phyloP scores from a whole-genome alignment of 2,113 vertebrate genomes.

The Erythrocercus mccallii region DNA sequence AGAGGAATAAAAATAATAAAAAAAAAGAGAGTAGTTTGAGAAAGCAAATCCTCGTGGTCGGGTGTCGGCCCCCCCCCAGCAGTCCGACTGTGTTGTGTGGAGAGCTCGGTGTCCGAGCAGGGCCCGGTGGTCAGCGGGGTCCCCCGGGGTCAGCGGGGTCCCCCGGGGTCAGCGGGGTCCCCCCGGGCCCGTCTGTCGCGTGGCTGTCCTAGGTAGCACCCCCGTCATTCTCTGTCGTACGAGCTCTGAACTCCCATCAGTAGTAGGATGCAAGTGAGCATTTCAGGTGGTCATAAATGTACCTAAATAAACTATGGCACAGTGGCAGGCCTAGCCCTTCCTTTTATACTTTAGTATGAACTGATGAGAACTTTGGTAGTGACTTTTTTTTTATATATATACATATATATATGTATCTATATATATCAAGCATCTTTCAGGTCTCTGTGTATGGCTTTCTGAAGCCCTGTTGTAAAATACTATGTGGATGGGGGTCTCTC shows the following conservation, averaged over 20 bases:
- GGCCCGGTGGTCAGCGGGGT: not conserved
- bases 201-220: slow-evolving; percentile 65
- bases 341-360: slow-evolving; percentile 88
- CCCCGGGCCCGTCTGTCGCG: not conserved
- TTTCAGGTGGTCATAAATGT: slow-evolving; percentile 80
- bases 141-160: not conserved
- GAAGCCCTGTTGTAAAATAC: slow-evolving; percentile 97
- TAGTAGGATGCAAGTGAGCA: slow-evolving; percentile 76
- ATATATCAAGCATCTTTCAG: slow-evolving; percentile 96
- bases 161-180: no score
- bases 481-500: slow-evolving; percentile 97
- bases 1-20: not conserved
- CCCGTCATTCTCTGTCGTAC: slow-evolving; percentile 62
- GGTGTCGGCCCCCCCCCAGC: slow-evolving; percentile 48
- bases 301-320: slow-evolving; percentile 79
- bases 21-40: not conserved
- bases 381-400: slow-evolving; percentile 84
- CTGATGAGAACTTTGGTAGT: slow-evolving; percentile 87
- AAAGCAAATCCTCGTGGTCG: slow-evolving; percentile 36
- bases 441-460: slow-evolving; percentile 97
- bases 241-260: slow-evolving; percentile 76
- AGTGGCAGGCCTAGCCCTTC: slow-evolving; percentile 84
- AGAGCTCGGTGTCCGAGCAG: slow-evolving; percentile 44
- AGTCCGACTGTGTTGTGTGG: slow-evolving; percentile 66
- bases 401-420: slow-evolving; percentile 82